Percentiles rank a stretch among this genome's conserved stretches.
Evolutionary conservation across 2,888 invertebrate genomes (phyloP).

Genomic region (Chrysomela aeneicollis): DNA sequence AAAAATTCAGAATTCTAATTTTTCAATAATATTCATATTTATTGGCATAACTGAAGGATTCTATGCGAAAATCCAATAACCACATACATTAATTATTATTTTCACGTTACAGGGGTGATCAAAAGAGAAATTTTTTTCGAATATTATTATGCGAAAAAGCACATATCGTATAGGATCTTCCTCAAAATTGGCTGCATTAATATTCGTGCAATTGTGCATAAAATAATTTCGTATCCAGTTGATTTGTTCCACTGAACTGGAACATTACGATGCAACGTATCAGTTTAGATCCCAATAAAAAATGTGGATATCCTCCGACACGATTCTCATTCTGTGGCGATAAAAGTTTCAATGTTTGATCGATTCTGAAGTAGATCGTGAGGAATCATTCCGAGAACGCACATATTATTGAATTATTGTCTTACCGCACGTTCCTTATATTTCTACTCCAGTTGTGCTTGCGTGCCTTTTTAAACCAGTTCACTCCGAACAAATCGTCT

Average conservation of each 20-base stretch:
- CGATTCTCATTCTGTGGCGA: not conserved
- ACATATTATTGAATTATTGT: conserved; percentile 20
- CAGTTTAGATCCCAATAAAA: not conserved
- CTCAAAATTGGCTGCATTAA: no score
- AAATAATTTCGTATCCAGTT: no score
- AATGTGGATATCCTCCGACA: not conserved
- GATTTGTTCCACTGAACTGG: not conserved
- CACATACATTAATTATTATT: no score
- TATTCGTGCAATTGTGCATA: no score
- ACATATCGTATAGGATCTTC: no score
- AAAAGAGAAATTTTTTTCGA: no score
- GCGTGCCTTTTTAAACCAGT: conserved; percentile 12
- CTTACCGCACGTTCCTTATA: conserved; percentile 17
- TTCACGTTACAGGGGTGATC: no score
- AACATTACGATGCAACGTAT: not conserved
- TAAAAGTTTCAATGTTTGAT: conserved; percentile 10
- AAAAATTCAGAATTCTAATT: no score
- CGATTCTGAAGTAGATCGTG: conserved; percentile 14
- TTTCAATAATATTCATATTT: no score
- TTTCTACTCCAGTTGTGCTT: conserved; percentile 12
- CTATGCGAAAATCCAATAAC: no score
- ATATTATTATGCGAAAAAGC: no score
- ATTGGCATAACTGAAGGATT: no score
- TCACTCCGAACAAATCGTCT: conserved; percentile 9
- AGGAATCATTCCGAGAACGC: conserved; percentile 6